Conservation (phyloP, 2,113 vertebrate species). For the Hyla sarda region DNA sequence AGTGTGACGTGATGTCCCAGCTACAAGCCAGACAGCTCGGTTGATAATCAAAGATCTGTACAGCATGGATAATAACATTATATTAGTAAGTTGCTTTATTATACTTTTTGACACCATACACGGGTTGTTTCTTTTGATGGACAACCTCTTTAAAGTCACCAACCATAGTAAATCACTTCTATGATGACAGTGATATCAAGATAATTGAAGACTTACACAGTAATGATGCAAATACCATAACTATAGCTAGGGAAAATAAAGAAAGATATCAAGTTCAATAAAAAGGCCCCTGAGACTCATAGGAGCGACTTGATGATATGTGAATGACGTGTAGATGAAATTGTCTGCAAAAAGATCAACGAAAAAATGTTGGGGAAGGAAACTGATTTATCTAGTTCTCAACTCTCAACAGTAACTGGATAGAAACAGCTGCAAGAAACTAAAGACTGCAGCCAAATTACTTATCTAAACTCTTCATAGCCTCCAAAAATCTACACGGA, state of each 20-base stretch:
- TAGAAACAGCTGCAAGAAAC: neutral
- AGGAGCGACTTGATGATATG: neutral
- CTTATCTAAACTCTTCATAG: neutral
- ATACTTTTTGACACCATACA: too few relatives aligned
- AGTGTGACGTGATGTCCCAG: too few relatives aligned
- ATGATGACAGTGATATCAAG: neutral
- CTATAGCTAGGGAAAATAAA: neutral
- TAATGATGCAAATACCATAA: neutral
- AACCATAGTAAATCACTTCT: neutral
- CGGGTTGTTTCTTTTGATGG: too few relatives aligned
- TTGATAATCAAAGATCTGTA: too few relatives aligned
- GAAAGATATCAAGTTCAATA: neutral
- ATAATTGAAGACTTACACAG: neutral
- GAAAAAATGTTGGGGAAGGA: neutral
- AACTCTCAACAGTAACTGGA: neutral
- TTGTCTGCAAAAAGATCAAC: conserved; percentile 16
- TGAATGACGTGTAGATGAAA: neutral
- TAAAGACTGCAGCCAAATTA: neutral
- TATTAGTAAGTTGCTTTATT: too few relatives aligned
- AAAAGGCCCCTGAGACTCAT: neutral
- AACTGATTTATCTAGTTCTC: neutral
- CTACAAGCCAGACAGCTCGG: too few relatives aligned
- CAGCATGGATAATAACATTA: too few relatives aligned
- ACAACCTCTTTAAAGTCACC: too few relatives aligned
- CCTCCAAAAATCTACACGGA: too few relatives aligned